Percentiles rank a stretch among this genome's conserved stretches.
Conservation (phyloP, 2,888 invertebrate species). For the Trachelus tabidus region DNA sequence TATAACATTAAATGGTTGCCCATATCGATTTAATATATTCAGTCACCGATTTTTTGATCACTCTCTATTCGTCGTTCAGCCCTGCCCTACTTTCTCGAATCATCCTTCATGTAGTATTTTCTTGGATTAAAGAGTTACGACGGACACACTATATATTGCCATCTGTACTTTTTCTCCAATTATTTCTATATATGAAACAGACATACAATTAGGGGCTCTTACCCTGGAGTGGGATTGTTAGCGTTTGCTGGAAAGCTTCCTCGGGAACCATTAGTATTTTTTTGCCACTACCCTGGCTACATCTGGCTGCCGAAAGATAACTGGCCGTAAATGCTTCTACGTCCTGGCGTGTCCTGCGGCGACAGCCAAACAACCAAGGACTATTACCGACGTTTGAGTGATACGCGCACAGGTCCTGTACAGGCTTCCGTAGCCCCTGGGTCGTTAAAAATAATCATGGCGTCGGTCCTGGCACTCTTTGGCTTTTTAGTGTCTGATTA, state of each 20-base stretch:
- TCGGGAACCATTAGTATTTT: background rate
- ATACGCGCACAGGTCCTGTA: conserved; percentile 1
- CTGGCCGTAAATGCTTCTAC: conserved; percentile 2
- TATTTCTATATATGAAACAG: background rate
- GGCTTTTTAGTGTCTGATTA: background rate
- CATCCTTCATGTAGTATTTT: background rate
- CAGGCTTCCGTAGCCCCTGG: background rate
- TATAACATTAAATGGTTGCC: background rate
- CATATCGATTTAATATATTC: background rate
- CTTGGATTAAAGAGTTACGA: background rate
- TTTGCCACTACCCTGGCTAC: background rate
- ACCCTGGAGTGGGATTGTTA: background rate
- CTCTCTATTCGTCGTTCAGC: background rate
- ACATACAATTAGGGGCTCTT: background rate
- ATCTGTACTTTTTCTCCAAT: background rate
- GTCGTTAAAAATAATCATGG: conserved; percentile 7
- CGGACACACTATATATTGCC: background rate
- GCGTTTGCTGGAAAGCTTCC: background rate
- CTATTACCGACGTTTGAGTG: background rate
- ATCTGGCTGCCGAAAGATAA: conserved; percentile 5
- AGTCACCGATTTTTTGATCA: background rate
- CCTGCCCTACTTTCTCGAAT: background rate
- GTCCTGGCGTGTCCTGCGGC: conserved; percentile 4
- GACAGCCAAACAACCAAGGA: background rate
- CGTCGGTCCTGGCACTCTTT: background rate